phyloP scores from a whole-genome alignment of 2,113 vertebrate species.

The Barnardius zonarius region DNA sequence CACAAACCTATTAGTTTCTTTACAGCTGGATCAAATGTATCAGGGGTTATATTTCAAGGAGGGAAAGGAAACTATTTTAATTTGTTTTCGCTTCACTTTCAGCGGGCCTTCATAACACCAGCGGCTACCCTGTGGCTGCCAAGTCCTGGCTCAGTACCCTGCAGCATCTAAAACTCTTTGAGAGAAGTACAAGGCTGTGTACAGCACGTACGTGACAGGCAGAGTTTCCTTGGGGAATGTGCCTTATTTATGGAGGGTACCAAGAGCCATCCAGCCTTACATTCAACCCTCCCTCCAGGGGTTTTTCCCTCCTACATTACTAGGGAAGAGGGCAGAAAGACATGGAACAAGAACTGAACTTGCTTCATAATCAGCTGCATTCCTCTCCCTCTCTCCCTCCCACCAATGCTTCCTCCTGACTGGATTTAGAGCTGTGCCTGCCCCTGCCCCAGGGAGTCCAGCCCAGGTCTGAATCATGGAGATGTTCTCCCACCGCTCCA shows the following conservation, averaged over 20 bases:
- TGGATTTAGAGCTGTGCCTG: conserved; percentile 29
- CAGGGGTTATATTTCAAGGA: conserved; percentile 53
- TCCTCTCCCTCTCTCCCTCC: conserved; percentile 19
- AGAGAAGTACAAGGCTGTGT: not conserved
- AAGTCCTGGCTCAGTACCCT: conserved; percentile 34
- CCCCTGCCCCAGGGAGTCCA: conserved; percentile 20
- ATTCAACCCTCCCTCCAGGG: not conserved
- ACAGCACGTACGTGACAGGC: not conserved
- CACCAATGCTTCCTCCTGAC: conserved; percentile 41
- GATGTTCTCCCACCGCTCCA: not conserved
- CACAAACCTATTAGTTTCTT: conserved; percentile 37
- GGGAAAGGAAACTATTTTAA: conserved; percentile 56
- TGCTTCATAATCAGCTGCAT: not conserved
- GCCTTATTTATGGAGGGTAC: not conserved
- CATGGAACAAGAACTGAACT: not conserved
- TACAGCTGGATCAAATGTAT: conserved; percentile 48
- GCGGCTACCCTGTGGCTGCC: conserved; percentile 6
- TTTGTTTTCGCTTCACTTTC: conserved; percentile 45
- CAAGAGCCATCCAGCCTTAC: not conserved
- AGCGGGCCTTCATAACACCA: conserved; percentile 19
- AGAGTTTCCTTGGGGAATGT: not conserved
- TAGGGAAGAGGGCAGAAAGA: conserved; percentile 42
- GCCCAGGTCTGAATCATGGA: not conserved
- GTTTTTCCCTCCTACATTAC: not conserved
- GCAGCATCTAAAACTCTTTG: conserved; percentile 1